Evolutionary conservation across 2,113 vertebrate species (phyloP).

Genomic region (Zingel zingel): DNA sequence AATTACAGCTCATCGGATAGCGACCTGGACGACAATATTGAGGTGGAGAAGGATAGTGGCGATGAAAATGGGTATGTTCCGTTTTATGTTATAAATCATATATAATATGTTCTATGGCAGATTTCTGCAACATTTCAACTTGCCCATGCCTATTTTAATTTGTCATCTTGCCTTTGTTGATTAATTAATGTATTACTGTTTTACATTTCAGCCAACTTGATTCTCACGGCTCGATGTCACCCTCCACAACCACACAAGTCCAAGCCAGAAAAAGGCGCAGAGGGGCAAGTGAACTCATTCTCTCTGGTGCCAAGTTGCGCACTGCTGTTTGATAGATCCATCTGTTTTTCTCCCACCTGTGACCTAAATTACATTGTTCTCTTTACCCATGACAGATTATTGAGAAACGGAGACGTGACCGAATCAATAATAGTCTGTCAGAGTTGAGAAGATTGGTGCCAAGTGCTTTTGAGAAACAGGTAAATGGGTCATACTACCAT

Average conservation of each 20-base stretch:
- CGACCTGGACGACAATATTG: slow-evolving; percentile 93
- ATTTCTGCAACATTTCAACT: not conserved
- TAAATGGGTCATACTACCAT: slow-evolving; percentile 50
- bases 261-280: slow-evolving; percentile 95
- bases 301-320: not conserved
- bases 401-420: slow-evolving; percentile 96
- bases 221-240: slow-evolving; percentile 91
- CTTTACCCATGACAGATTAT: slow-evolving; percentile 87
- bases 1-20: slow-evolving; percentile 96
- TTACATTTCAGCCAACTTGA: slow-evolving; percentile 77
- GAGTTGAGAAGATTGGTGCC: slow-evolving; percentile 95
- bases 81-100: not conserved
- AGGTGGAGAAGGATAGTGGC: slow-evolving; percentile 95
- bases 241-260: slow-evolving; percentile 91
- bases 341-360: not conserved
- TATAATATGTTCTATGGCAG: not conserved
- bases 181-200: not conserved
- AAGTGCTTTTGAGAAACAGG: slow-evolving; percentile 99
- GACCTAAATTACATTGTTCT: not conserved
- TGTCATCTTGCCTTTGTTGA: too few species aligned
- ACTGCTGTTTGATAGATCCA: not conserved
- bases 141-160: not conserved
- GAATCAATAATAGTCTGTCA: slow-evolving; percentile 97
- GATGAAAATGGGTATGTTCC: slow-evolving; percentile 91
- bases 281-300: slow-evolving; percentile 86